These are phyloP conservation scores for Cybosia mesomella DNA, from an alignment of 2,888 invertebrate species.

Conservation along the genomic window DNA sequence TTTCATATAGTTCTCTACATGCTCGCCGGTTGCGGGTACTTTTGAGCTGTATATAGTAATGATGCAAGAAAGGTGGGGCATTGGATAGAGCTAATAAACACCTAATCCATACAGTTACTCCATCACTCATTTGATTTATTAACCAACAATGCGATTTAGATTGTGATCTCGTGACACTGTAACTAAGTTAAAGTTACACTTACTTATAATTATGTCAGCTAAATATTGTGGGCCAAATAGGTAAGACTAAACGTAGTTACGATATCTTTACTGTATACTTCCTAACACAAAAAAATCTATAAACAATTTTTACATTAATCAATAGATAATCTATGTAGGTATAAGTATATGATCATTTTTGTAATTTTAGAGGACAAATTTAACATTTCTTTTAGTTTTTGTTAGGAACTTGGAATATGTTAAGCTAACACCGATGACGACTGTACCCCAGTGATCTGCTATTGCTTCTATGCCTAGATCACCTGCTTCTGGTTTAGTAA, in stretches of 20 bases:
- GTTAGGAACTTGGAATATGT: too few relatives aligned
- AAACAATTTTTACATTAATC: too few relatives aligned
- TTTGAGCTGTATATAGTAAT: neutral
- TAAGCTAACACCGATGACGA: too few relatives aligned
- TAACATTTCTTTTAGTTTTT: too few relatives aligned
- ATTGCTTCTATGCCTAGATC: too few relatives aligned
- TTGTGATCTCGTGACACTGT: slow-evolving; percentile 55
- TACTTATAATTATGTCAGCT: slow-evolving; percentile 24
- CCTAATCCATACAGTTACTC: slow-evolving; percentile 56
- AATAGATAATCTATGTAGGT: too few relatives aligned
- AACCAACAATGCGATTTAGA: slow-evolving; percentile 52
- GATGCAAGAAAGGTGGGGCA: neutral
- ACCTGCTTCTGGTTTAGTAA: too few relatives aligned
- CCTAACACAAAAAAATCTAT: too few relatives aligned
- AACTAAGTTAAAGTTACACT: slow-evolving; percentile 47
- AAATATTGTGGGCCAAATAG: slow-evolving; percentile 25
- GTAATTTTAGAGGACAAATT: too few relatives aligned
- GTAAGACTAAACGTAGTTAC: slow-evolving; percentile 22
- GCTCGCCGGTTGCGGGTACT: too few relatives aligned
- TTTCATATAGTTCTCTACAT: neutral
- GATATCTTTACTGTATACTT: slow-evolving; percentile 16
- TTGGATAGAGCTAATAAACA: slow-evolving; percentile 39
- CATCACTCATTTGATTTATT: slow-evolving; percentile 66
- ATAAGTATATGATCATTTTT: too few relatives aligned
- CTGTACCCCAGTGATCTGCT: too few relatives aligned